These are phyloP conservation scores for Condylura cristata DNA, from an alignment of 2,113 vertebrate species.

Conservation along the genomic window DNA sequence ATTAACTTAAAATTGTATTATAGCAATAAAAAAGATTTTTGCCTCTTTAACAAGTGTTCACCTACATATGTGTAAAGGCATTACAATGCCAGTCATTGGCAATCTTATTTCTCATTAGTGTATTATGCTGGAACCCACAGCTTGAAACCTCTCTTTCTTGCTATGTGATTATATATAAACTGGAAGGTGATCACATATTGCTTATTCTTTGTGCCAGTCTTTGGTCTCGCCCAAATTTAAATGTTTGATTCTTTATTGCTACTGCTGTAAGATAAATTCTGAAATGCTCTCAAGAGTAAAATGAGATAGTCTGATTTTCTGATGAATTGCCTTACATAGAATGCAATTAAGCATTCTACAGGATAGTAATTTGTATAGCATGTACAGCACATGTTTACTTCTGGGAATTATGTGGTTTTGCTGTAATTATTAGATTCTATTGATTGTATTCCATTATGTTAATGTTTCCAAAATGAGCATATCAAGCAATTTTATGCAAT, in stretches of 20 bases:
- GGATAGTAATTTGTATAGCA: conserved; percentile 78
- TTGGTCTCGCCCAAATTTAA: conserved; percentile 64
- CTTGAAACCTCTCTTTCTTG: not conserved
- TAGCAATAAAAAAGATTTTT: not conserved
- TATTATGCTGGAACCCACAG: not conserved
- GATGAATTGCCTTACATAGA: conserved; percentile 78
- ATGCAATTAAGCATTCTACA: conserved; percentile 81
- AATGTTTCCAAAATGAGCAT: conserved; percentile 83
- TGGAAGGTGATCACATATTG: not conserved
- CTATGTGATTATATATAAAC: conserved; percentile 47
- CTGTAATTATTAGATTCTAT: conserved; percentile 84
- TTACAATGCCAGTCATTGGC: not conserved
- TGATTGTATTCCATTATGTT: conserved; percentile 83
- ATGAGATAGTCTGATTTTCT: conserved; percentile 78
- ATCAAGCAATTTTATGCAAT: conserved; percentile 79
- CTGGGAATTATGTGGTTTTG: conserved; percentile 79
- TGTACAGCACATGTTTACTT: conserved; percentile 80
- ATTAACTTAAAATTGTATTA: not conserved
- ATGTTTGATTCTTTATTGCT: conserved; percentile 56
- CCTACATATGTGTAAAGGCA: not conserved
- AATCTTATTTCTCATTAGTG: not conserved
- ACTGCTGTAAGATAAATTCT: conserved; percentile 66
- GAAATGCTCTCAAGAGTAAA: conserved; percentile 77
- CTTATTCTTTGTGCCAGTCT: not conserved
- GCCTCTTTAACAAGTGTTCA: not conserved